A percentile compares a stretch with the other conserved stretches of the same genome.
phyloP scores from a whole-genome alignment of 2,888 invertebrate species.

The Polyommatus icarus region DNA sequence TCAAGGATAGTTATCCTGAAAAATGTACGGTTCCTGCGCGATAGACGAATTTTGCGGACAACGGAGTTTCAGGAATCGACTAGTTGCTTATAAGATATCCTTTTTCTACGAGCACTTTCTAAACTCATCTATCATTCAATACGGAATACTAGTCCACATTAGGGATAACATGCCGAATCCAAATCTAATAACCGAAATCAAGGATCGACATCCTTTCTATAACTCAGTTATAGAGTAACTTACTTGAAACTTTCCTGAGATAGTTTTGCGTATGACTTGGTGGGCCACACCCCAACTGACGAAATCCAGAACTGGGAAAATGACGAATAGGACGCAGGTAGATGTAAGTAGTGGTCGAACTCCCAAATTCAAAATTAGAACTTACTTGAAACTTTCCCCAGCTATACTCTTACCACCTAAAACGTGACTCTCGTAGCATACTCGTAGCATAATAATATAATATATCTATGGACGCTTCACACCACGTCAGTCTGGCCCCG shows the following conservation, averaged over 20 bases:
- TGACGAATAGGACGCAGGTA: slow-evolving; percentile 83
- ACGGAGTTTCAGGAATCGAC: too few species aligned
- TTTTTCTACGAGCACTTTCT: background rate
- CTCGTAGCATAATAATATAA: too few species aligned
- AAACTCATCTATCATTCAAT: slow-evolving; percentile 7
- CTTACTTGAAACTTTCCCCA: too few species aligned
- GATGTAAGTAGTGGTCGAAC: slow-evolving; percentile 86
- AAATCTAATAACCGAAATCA: slow-evolving; percentile 4
- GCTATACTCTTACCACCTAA: too few species aligned
- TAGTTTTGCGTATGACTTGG: slow-evolving; percentile 85
- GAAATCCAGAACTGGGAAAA: slow-evolving; percentile 84
- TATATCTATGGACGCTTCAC: too few species aligned
- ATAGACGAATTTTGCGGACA: too few species aligned
- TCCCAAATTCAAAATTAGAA: slow-evolving; percentile 46
- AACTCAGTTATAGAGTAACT: background rate
- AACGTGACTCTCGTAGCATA: too few species aligned
- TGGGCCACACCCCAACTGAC: slow-evolving; percentile 86
- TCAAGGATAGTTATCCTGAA: too few species aligned
- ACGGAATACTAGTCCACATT: background rate
- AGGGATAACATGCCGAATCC: background rate
- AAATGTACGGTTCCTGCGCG: too few species aligned
- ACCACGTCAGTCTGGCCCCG: too few species aligned
- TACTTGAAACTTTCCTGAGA: slow-evolving; percentile 80
- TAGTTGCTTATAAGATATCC: background rate
- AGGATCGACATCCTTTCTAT: background rate